These are phyloP conservation scores for Colostygia pectinataria DNA, from an alignment of 2,888 invertebrate species.

Conservation along the genomic window DNA sequence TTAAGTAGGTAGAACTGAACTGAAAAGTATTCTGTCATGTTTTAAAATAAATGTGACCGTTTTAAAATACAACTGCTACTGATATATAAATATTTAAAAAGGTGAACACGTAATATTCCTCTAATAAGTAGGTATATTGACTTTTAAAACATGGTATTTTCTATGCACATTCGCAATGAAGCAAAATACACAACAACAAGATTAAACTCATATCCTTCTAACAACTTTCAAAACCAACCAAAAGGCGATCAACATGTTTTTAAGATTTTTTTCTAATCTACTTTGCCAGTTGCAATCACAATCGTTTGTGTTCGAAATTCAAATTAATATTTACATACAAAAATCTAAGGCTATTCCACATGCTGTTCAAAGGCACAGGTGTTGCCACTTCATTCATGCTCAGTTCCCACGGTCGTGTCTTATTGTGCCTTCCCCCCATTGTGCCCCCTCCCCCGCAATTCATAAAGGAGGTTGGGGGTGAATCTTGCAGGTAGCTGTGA, in stretches of 20 bases:
- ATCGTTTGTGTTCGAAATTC: not conserved
- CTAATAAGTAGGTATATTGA: not conserved
- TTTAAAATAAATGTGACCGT: too few species aligned
- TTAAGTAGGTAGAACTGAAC: too few species aligned
- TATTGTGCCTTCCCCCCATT: constrained; percentile 63
- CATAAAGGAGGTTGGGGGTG: constrained; percentile 68
- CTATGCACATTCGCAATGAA: constrained; percentile 17
- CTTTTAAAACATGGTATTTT: constrained; percentile 7
- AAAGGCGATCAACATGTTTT: too few species aligned
- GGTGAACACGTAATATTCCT: too few species aligned
- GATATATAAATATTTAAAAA: too few species aligned
- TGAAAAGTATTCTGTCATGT: too few species aligned
- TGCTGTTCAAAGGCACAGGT: constrained; percentile 59
- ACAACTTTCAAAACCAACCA: too few species aligned
- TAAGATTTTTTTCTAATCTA: too few species aligned
- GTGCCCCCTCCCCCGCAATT: constrained; percentile 62
- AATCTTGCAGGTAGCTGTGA: constrained; percentile 63
- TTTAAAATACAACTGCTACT: too few species aligned
- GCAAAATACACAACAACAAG: constrained; percentile 3
- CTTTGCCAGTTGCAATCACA: not conserved
- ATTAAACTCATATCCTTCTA: not conserved
- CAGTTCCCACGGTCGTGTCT: constrained; percentile 68
- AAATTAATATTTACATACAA: constrained; percentile 2
- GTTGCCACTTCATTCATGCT: constrained; percentile 56
- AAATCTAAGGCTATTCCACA: constrained; percentile 15